Conservation (phyloP, 2,888 invertebrate genomes). For the Lasioglossum vierecki region DNA sequence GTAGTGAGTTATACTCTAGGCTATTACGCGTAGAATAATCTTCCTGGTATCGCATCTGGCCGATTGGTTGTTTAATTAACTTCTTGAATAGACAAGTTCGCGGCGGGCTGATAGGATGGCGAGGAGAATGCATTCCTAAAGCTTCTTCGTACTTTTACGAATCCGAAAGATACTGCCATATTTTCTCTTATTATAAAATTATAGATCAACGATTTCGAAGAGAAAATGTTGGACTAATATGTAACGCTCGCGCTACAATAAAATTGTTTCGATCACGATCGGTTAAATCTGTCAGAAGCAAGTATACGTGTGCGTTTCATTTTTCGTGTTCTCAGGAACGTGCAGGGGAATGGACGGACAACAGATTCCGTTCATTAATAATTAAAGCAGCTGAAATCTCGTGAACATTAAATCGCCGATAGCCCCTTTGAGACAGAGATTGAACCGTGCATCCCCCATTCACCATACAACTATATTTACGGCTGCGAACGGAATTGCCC, state of each 20-base stretch:
- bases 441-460: not conserved
- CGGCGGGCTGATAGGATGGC: not conserved
- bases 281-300: not conserved
- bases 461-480: slow-evolving; percentile 17
- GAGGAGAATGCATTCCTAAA: not conserved
- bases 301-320: not conserved
- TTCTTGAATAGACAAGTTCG: not conserved
- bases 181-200: not conserved
- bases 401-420: not conserved
- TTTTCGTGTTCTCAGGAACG: not conserved
- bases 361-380: not conserved
- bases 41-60: not conserved
- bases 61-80: slow-evolving; percentile 11
- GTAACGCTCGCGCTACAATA: not conserved
- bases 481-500: slow-evolving; percentile 11
- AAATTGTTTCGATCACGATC: not conserved
- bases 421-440: not conserved
- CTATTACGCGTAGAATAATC: not conserved
- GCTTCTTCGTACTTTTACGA: not conserved
- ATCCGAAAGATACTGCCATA: not conserved
- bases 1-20: not conserved
- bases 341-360: not conserved
- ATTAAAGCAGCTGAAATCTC: slow-evolving; percentile 9
- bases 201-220: not conserved
- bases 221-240: not conserved